Conservation (phyloP, 1,140 invertebrate species). For the Drosophila watanabei region DNA sequence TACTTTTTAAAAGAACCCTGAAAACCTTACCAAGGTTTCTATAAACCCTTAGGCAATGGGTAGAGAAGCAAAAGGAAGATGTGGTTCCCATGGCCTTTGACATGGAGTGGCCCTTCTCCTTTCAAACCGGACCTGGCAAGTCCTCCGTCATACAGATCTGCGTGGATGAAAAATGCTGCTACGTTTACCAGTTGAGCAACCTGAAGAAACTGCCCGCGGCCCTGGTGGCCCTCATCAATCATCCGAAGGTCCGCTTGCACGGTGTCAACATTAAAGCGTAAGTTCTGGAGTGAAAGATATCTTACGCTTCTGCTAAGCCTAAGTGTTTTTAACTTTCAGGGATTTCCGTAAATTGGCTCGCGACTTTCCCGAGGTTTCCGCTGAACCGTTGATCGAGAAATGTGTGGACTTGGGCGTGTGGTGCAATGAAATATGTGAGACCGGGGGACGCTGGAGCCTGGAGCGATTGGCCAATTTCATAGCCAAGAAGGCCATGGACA, state of each 20-base stretch:
- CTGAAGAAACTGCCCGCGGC: conserved; percentile 87
- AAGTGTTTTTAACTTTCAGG: conserved; percentile 71
- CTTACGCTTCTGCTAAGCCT: neutral
- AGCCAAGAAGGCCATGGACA: conserved; percentile 86
- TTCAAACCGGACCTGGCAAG: conserved; percentile 88
- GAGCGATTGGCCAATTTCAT: conserved; percentile 87
- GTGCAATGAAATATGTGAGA: conserved; percentile 87
- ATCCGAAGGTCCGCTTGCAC: conserved; percentile 88
- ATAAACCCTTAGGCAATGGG: conserved; percentile 81
- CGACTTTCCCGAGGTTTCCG: conserved; percentile 88
- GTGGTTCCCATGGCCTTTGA: conserved; percentile 88
- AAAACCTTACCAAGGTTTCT: neutral
- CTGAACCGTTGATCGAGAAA: conserved; percentile 87
- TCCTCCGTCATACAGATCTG: conserved; percentile 88
- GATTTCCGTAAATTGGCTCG: conserved; percentile 88
- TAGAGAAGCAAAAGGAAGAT: conserved; percentile 82
- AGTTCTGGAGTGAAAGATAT: conserved; percentile 12
- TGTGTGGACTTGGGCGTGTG: conserved; percentile 88
- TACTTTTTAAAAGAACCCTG: neutral
- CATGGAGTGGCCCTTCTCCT: conserved; percentile 89
- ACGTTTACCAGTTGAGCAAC: conserved; percentile 87
- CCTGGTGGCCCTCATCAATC: conserved; percentile 86
- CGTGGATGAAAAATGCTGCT: conserved; percentile 86
- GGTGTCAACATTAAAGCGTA: conserved; percentile 90
- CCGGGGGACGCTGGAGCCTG: conserved; percentile 88